Conservation (phyloP, 2,113 vertebrate genomes). For the Eupsittula cactorum region DNA sequence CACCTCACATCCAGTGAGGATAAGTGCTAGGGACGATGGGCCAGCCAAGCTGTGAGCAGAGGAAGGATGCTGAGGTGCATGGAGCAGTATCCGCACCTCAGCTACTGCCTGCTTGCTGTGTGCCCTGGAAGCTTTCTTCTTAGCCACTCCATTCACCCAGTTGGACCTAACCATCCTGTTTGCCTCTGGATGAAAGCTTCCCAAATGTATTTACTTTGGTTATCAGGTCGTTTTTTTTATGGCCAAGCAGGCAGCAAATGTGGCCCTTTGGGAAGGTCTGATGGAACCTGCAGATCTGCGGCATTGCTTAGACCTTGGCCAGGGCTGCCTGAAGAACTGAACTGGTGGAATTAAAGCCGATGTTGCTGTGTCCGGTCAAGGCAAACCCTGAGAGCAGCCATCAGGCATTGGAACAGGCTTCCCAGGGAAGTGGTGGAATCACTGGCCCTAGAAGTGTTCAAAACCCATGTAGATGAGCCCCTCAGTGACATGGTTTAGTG, state of each 20-base stretch:
- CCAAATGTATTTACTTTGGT: not conserved
- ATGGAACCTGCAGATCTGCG: not conserved
- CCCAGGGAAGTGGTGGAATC: not conserved
- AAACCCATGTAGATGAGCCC: not conserved
- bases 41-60: fast-evolving
- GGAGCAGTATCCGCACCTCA: fast-evolving
- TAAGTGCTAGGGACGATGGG: not conserved
- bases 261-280: no score
- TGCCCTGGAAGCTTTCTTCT: no score
- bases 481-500: not conserved
- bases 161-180: not conserved
- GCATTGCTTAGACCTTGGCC: not conserved
- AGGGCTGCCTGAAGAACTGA: not conserved
- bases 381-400: not conserved
- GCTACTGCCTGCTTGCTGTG: fast-evolving
- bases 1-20: fast-evolving
- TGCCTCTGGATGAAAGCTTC: not conserved
- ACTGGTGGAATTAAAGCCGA: no score
- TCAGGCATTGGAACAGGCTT: not conserved
- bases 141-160: fast-evolving
- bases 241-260: not conserved
- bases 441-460: not conserved
- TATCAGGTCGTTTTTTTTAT: fast-evolving
- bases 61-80: not conserved
- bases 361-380: not conserved